Base-by-base conservation (phyloP, 2,888 invertebrate genomes). In the Erpobdella octoculata region DNA sequence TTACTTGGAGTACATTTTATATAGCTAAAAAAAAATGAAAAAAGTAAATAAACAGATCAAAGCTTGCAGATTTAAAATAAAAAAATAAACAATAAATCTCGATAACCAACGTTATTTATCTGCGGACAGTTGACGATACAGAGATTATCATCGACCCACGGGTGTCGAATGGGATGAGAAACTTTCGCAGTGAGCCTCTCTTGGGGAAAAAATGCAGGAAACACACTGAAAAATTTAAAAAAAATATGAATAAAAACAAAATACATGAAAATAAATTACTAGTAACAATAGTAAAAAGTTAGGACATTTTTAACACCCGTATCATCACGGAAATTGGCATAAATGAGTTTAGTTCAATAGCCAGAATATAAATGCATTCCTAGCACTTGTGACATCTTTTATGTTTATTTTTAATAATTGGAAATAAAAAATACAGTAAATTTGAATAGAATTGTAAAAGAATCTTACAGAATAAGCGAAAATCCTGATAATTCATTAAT, bases 121-220 rank as follows among this genome's bases (percentile, higher is more conserved):
- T n/a, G 33, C n/a, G 62, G 62, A 35, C 62, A 62, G 21, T 62
- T 35, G 33, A n/a, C 62, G 9, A 33, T 62, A 31, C n/a, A n/a
- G 4, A 62, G n/a, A 62, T 35, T 62, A n/a, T 62, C 31, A 12
- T 2, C 1, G 35, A 62, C 33, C 62, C 62, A 62, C n/a, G 62
- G 62, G 33, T 62, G 3, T 12, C n/a, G 28, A 6, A 33, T 15
- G 35, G 62, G 62, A 12, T 28, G 31, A 9, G 62, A 62, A 31
- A 62, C 35, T 62, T 31, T 31, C n/a, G 33, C 33, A 1, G 21
- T n/a, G 1, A 35, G 62, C 35, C 18, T 62, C 18, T 62, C 62
- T n/a, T 62, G 62, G 62, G 62, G 62, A 33, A 28, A 62, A 6
- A 35, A 62, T 35, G 28, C 21, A n/a, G 53, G 53, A 53, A 53